Percentiles rank a stretch among this genome's conserved stretches.
Conservation (phyloP, 1,140 invertebrate genomes). For the Gonatopus flavifemur region DNA sequence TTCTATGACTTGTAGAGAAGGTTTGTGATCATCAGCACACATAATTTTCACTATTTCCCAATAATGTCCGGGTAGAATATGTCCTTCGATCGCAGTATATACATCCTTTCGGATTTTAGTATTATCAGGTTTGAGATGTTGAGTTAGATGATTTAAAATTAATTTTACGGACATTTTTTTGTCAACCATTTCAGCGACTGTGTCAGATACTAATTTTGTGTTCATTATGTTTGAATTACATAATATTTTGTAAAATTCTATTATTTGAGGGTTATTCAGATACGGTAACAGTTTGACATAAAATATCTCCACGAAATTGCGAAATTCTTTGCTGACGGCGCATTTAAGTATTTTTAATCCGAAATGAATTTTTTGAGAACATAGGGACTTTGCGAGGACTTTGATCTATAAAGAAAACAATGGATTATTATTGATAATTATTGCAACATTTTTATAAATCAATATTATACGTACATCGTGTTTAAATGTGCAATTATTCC, state of each 20-base stretch:
- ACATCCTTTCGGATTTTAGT: neutral
- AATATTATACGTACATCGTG: conserved; percentile 19
- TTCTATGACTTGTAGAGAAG: neutral
- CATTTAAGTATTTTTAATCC: no score
- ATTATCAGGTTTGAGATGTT: neutral
- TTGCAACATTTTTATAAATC: neutral
- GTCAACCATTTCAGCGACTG: neutral
- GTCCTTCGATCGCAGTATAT: neutral
- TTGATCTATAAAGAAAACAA: neutral
- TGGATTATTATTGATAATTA: no score
- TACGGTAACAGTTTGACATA: neutral
- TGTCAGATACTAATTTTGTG: neutral
- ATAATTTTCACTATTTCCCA: conserved; percentile 11
- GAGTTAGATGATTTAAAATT: neutral
- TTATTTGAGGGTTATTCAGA: neutral
- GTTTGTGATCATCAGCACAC: neutral
- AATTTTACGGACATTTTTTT: neutral
- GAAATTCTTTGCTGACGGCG: no score
- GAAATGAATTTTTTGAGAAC: no score
- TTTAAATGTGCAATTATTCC: neutral
- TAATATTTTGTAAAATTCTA: conserved; percentile 8
- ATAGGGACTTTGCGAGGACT: neutral
- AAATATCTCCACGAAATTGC: no score
- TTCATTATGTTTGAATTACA: neutral
- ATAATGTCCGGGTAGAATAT: neutral